Conservation (phyloP, 1,140 invertebrate species). For the Dreissena rostriformis region DNA sequence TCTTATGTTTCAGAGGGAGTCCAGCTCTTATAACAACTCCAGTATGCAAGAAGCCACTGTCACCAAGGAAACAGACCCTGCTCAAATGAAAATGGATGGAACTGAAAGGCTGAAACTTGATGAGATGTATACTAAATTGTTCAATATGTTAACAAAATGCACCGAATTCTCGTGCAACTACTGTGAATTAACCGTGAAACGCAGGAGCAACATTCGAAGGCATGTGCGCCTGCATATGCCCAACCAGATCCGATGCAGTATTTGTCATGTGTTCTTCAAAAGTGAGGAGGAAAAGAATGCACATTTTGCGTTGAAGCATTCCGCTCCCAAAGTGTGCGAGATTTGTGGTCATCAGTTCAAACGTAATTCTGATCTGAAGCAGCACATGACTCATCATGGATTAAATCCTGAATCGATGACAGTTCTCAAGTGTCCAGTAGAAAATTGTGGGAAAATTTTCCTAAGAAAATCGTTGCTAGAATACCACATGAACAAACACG, state of each 20-base stretch:
- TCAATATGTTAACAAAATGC: too few species aligned
- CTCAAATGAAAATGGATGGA: too few species aligned
- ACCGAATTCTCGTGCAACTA: neutral
- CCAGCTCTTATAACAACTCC: too few species aligned
- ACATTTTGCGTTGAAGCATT: neutral
- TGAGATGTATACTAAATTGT: too few species aligned
- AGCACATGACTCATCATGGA: neutral
- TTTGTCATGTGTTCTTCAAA: neutral
- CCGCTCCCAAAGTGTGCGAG: neutral
- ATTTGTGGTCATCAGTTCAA: neutral
- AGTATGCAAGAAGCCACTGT: too few species aligned
- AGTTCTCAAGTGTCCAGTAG: neutral
- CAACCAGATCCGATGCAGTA: neutral
- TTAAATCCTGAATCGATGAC: neutral
- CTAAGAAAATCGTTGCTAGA: neutral
- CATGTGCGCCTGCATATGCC: neutral
- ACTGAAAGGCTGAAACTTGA: too few species aligned
- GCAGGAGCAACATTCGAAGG: neutral
- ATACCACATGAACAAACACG: neutral
- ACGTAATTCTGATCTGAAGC: neutral
- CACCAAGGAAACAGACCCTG: too few species aligned
- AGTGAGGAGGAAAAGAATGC: neutral
- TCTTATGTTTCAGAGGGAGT: too few species aligned
- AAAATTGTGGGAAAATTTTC: neutral
- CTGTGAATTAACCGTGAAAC: neutral